Conservation (phyloP, 1,140 invertebrate species). For the Euura lappo region DNA sequence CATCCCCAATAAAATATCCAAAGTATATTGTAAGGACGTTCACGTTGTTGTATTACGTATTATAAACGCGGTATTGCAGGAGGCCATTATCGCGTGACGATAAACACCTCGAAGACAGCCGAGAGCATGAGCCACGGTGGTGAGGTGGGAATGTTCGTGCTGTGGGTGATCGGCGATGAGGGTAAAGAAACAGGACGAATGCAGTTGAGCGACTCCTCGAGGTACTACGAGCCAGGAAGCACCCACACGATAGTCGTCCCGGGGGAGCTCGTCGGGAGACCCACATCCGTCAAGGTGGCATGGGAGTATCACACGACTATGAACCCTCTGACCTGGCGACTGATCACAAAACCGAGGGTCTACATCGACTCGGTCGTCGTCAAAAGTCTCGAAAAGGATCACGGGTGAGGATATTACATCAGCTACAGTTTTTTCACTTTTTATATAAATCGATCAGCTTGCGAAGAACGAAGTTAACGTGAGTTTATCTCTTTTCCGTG, state of each 20-base stretch:
- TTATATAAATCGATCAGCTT: not conserved
- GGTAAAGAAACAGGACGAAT: conserved; percentile 67
- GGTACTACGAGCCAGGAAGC: conserved; percentile 74
- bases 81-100: conserved; percentile 75
- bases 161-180: conserved; percentile 70
- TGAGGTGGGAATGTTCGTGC: conserved; percentile 75
- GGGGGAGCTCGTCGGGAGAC: conserved; percentile 68
- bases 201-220: conserved; percentile 60
- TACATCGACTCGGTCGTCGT: conserved; percentile 74
- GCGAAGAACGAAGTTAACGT: not conserved
- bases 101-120: conserved; percentile 75
- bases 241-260: conserved; percentile 73
- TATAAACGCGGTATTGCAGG: conserved; percentile 60
- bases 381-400: conserved; percentile 71
- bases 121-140: conserved; percentile 77
- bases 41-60: no score
- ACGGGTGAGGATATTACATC: conserved; percentile 59
- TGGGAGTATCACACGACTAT: conserved; percentile 80
- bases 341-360: conserved; percentile 73
- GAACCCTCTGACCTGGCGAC: conserved; percentile 83
- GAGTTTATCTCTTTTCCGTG: conserved; percentile 9
- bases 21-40: not conserved
- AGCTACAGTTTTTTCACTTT: conserved; percentile 1
- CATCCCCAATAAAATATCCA: conserved; percentile 16
- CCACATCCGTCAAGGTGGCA: conserved; percentile 70